Conservation (phyloP, 1,140 invertebrate species). For the Colletes gigas region DNA sequence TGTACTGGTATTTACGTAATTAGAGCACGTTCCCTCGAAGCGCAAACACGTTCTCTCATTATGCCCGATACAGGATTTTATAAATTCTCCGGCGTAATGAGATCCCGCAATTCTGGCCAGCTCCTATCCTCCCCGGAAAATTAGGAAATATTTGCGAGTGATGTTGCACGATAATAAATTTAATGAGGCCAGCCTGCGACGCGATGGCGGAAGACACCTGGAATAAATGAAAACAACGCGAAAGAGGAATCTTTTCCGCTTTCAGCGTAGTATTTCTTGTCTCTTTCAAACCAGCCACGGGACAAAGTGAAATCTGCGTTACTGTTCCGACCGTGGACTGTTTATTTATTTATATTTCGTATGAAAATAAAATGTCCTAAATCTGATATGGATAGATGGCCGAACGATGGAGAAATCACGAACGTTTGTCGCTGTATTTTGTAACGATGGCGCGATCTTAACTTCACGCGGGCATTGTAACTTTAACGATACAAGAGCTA, state of each 20-base stretch:
- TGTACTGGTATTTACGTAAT: constrained; percentile 17
- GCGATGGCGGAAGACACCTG: neutral
- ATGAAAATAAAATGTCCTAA: too few relatives aligned
- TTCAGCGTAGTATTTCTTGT: neutral
- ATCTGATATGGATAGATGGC: too few relatives aligned
- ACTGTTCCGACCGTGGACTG: too few relatives aligned
- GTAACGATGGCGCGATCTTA: too few relatives aligned
- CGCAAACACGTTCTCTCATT: constrained; percentile 33
- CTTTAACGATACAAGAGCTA: neutral
- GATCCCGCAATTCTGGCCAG: neutral
- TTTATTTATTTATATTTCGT: too few relatives aligned
- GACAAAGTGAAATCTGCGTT: too few relatives aligned
- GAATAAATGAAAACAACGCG: neutral
- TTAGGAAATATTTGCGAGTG: constrained; percentile 27
- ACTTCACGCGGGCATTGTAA: neutral
- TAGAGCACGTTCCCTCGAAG: constrained; percentile 22
- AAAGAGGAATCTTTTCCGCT: neutral
- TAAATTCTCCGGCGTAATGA: constrained; percentile 32
- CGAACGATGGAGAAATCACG: too few relatives aligned
- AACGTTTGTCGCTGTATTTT: too few relatives aligned
- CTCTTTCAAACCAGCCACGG: neutral
- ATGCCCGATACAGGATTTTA: constrained; percentile 38
- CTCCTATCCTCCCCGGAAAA: constrained; percentile 4
- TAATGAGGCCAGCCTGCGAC: constrained; percentile 18
- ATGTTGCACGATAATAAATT: constrained; percentile 40